Conservation (phyloP, 2,888 invertebrate species). For the Eumerus sabulonum region DNA sequence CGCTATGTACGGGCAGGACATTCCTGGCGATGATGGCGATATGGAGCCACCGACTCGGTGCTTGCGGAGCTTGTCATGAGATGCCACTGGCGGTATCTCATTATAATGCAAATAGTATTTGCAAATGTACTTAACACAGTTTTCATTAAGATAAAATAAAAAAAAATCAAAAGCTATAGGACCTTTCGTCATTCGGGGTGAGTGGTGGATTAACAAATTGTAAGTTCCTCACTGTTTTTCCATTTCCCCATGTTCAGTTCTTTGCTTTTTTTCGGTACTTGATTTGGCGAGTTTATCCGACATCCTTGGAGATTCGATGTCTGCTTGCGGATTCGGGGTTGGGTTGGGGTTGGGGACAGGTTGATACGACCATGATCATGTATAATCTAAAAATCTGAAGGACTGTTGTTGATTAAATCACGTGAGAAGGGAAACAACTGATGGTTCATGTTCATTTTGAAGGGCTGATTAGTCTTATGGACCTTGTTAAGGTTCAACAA, state of each 20-base stretch:
- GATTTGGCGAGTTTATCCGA: not conserved
- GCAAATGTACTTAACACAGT: slow-evolving; percentile 57
- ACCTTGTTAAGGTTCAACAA: too few species aligned
- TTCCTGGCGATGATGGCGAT: not conserved
- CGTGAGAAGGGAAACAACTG: too few species aligned
- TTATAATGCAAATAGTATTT: slow-evolving; percentile 61
- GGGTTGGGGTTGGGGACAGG: too few species aligned
- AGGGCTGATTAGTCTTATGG: too few species aligned
- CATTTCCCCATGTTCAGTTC: not conserved
- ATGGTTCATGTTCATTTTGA: too few species aligned
- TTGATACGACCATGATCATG: too few species aligned
- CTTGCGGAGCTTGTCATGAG: slow-evolving; percentile 28
- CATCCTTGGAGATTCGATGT: slow-evolving; percentile 7
- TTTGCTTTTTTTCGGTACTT: not conserved
- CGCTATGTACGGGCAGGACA: not conserved
- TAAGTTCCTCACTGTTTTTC: slow-evolving; percentile 2
- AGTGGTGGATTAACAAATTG: slow-evolving; percentile 28
- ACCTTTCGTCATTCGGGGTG: slow-evolving; percentile 18
- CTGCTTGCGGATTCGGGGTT: slow-evolving; percentile 15
- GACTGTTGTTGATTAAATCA: too few species aligned
- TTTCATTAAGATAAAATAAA: too few species aligned
- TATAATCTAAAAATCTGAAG: not conserved
- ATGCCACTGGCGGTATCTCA: slow-evolving; percentile 43
- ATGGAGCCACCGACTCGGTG: not conserved
- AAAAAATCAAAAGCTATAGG: slow-evolving; percentile 29